Percentiles rank a stretch among this genome's conserved stretches.
These are phyloP conservation scores for Thumatha senex DNA, from an alignment of 2,888 invertebrate species.

Conservation along the genomic window DNA sequence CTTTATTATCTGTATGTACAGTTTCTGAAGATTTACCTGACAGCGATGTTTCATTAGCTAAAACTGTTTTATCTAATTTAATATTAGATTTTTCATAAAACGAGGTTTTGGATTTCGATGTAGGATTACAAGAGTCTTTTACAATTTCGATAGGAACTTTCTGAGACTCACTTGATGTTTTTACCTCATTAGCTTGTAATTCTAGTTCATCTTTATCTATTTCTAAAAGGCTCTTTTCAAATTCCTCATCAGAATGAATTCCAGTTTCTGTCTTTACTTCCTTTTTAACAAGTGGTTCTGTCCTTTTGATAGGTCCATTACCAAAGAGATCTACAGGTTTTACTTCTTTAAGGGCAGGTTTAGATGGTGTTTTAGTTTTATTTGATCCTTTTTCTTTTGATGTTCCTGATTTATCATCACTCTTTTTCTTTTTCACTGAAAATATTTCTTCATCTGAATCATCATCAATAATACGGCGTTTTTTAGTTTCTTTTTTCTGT, in stretches of 20 bases:
- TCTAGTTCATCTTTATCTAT: slow-evolving; percentile 80
- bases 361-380: slow-evolving; percentile 49
- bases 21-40: slow-evolving; percentile 5
- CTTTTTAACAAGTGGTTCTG: slow-evolving; percentile 74
- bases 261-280: slow-evolving; percentile 76
- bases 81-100: background rate
- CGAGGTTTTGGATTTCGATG: background rate
- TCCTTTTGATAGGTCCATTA: slow-evolving; percentile 83
- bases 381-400: slow-evolving; percentile 19
- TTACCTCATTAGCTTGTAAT: slow-evolving; percentile 13
- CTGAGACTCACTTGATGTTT: background rate
- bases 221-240: slow-evolving; percentile 86
- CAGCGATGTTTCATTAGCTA: slow-evolving; percentile 14
- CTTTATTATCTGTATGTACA: slow-evolving; percentile 13
- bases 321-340: slow-evolving; percentile 85
- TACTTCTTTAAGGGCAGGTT: slow-evolving; percentile 58
- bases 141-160: slow-evolving; percentile 1
- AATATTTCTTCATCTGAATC: slow-evolving; percentile 38
- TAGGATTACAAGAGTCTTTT: background rate
- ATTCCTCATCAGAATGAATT: slow-evolving; percentile 87
- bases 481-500: slow-evolving; percentile 30
- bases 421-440: slow-evolving; percentile 22
- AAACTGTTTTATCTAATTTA: background rate
- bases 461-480: slow-evolving; percentile 23
- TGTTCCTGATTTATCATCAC: slow-evolving; percentile 55